A percentile compares a stretch with the other conserved stretches of the same genome.
These are phyloP conservation scores for Todiramphus chloris DNA, from an alignment of 2,113 vertebrate species.

Conservation along the genomic window DNA sequence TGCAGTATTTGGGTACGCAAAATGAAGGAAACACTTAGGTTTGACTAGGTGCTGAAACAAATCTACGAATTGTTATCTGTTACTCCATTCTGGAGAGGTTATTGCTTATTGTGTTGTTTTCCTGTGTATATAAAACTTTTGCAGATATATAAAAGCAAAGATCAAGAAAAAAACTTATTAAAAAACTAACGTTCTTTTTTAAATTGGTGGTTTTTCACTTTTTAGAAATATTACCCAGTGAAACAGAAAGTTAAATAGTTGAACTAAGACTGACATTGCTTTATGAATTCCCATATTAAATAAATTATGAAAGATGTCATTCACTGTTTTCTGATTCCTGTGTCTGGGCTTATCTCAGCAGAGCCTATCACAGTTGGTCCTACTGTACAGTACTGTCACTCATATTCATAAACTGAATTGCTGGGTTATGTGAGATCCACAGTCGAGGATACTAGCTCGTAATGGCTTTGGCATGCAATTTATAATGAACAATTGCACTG, in stretches of 20 bases:
- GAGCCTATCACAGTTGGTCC: not conserved
- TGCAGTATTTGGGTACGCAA: not conserved
- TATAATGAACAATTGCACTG: not conserved
- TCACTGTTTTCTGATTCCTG: not conserved
- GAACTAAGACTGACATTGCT: not conserved
- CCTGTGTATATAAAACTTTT: not conserved
- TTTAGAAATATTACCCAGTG: not conserved
- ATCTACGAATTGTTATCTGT: not conserved
- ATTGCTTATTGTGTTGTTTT: not conserved
- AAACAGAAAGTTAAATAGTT: not conserved
- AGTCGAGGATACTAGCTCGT: not conserved
- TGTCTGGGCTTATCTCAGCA: not conserved
- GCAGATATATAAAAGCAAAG: not conserved
- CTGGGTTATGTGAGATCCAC: not conserved
- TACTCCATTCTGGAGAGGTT: not conserved
- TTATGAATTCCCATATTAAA: not conserved
- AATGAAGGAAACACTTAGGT: not conserved
- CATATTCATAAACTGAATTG: not conserved
- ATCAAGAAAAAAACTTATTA: too few species aligned
- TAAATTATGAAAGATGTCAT: not conserved
- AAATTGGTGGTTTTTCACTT: not conserved
- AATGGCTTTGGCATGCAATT: not conserved
- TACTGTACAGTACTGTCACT: not conserved
- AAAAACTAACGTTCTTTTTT: not conserved
- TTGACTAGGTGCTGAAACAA: not conserved